Base-by-base conservation (phyloP, 2,888 invertebrate species). In the Galeruca laticollis region DNA sequence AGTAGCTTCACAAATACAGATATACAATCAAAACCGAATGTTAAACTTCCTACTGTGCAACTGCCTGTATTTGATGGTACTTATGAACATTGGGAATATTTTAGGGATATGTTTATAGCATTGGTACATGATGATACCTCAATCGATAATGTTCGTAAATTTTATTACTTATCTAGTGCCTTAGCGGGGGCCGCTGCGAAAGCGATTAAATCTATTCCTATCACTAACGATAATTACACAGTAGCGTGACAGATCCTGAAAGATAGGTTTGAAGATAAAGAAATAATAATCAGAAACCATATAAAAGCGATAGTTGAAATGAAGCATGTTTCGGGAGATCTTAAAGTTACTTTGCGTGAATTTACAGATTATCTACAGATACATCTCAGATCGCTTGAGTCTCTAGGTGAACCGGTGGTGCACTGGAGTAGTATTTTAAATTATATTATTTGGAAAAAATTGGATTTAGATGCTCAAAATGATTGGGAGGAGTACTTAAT, bases 381-480 rank as follows among this genome's bases (percentile, higher is more conserved):
- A 5, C 52, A 52, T 31, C 1, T 52, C 10, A 52, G 52, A 9
- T 52, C 52, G n/a, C 31, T 52, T 26, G 52, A 52, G n/a, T 21
- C 52, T 21, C n/a, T 52, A 52, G 31, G 43, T 35, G 40, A 60
- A 20, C 60, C 60, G n/a, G 60, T 35, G 11, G 60, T 40, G 10
- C 37, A 40, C 8, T 60, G 60, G 60, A 60, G 60, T 37, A 60
- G 40, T 21, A 15, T 60, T 20, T 37, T 33, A 60, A 60, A 40
- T 60, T 60, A 60, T 20, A n/a, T 52, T 26, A 52, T 52, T 15
- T 52, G 52, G 52, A 52, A 52, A 52, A n/a, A n/a, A n/a, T n/a
- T n/a, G n/a, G n/a, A n/a, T n/a, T n/a, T n/a, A n/a, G n/a, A n/a
- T n/a, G n/a, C n/a, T n/a, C n/a, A 52, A 52, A 52, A 15, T 20